A percentile compares a stretch with the other conserved stretches of the same genome.
Evolutionary conservation across 2,113 vertebrate species (phyloP).

Genomic region (Malurus cyaneus): DNA sequence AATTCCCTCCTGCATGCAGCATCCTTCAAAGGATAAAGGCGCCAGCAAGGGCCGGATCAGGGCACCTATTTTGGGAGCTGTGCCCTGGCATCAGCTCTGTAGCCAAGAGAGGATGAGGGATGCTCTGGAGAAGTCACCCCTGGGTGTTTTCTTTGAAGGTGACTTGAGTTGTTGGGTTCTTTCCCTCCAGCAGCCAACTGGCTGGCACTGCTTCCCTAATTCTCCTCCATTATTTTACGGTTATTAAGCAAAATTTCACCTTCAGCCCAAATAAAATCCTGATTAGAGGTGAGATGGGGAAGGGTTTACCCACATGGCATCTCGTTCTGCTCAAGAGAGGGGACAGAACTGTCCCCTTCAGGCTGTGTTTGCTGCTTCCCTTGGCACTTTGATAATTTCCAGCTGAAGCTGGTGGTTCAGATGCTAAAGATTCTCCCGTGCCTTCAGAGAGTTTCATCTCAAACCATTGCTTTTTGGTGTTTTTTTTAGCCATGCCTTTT

Average conservation of each 20-base stretch:
- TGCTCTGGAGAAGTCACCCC: not conserved
- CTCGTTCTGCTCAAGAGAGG: not conserved
- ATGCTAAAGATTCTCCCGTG: not conserved
- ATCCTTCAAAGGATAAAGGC: not conserved
- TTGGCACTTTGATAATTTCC: not conserved
- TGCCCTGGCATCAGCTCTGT: not conserved
- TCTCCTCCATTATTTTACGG: not conserved
- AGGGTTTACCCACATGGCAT: not conserved
- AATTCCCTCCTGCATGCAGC: slow-evolving; percentile 31
- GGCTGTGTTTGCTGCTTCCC: not conserved
- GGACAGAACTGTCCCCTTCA: not conserved
- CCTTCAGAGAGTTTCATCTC: not conserved
- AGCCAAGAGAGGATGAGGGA: not conserved
- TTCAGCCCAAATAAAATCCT: not conserved
- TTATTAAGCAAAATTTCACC: not conserved
- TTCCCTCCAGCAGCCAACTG: not conserved
- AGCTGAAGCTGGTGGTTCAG: not conserved
- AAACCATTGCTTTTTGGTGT: not conserved
- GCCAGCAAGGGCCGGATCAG: not conserved
- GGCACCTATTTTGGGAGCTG: slow-evolving; percentile 8
- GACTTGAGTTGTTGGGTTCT: not conserved
- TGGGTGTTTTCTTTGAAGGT: not conserved
- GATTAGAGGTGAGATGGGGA: not conserved
- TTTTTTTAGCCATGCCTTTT: not conserved
- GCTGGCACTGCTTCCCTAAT: not conserved